Conservation (phyloP, 2,113 vertebrate species). For the Burhinus oedicnemus region DNA sequence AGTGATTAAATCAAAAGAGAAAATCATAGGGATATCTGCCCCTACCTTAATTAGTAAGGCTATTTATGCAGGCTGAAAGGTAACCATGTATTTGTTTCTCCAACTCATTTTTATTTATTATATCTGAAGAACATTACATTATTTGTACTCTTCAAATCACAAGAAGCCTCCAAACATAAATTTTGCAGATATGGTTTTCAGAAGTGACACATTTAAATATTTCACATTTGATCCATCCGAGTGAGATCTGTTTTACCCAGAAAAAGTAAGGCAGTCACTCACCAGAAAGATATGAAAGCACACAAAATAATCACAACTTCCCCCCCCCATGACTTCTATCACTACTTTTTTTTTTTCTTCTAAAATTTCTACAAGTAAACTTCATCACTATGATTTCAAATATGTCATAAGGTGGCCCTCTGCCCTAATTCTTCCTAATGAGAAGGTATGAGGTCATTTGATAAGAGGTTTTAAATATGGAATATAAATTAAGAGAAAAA, state of each 20-base stretch:
- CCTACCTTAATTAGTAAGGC: background rate
- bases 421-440: background rate
- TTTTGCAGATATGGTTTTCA: background rate
- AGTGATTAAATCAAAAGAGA: background rate
- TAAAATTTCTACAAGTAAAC: background rate
- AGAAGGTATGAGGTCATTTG: background rate
- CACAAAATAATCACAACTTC: background rate
- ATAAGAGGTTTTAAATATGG: background rate
- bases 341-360: background rate
- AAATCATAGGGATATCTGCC: background rate
- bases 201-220: background rate
- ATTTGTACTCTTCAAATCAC: background rate
- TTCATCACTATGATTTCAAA: background rate
- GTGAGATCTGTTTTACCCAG: background rate
- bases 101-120: constrained; percentile 12
- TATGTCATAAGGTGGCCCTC: background rate
- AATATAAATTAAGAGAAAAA: background rate
- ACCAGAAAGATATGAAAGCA: background rate
- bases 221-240: background rate
- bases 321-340: background rate
- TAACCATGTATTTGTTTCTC: background rate
- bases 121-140: background rate
- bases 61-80: background rate
- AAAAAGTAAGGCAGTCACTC: background rate
- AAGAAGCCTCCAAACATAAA: background rate